Evolutionary conservation across 2,888 invertebrate genomes (phyloP), one percentile per base, ranked within the genome.

Genomic region (Dusona sp.): DNA sequence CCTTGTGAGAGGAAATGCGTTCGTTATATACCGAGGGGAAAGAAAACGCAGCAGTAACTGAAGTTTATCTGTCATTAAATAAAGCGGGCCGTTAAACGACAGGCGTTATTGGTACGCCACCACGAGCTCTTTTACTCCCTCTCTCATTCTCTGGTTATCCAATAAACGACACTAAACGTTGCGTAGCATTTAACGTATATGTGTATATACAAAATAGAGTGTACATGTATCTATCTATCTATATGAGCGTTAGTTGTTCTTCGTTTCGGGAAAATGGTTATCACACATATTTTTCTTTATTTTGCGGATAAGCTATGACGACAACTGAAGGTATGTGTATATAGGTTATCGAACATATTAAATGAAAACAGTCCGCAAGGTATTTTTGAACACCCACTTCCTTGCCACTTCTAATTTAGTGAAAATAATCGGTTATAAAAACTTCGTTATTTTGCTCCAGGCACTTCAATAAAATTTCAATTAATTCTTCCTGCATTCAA

Each of bases 61-160:
- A 87, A 88, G 89, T 92, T 92, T 92, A 92, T 91, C 89, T 83
- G 85, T 86, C 90, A 89, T 92, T 91, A 92, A 91, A 90, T 89
- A 90, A 89, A 90, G 92, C 90, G 90, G 90, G 87, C 91, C 88
- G 90, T 91, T 92, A 91, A 91, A 88, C 89, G 89, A 87, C 83
- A 85, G 84, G 77, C 87, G 86, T 78, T 86, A 84, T 82, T 73
- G 72, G 74, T 77, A 42, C 80, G 87, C 84, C 87, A 84, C 81
- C 82, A 85, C 89, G 89, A 88, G 54, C 22, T 65, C 65, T 81
- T 29, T 72, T 64, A 70, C 78, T 29, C 16, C 9, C 61, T 13
- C 61, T 29, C 61, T 29, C 16, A 29, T 61, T 16, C 6, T 16
- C 61, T 16, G 61, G 75, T 85, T 88, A 87, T 88, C 88, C 84